Evolutionary conservation across 2,888 invertebrate genomes (phyloP), one percentile per base, ranked within the genome.

Genomic region (Xestobium rufovillosum): DNA sequence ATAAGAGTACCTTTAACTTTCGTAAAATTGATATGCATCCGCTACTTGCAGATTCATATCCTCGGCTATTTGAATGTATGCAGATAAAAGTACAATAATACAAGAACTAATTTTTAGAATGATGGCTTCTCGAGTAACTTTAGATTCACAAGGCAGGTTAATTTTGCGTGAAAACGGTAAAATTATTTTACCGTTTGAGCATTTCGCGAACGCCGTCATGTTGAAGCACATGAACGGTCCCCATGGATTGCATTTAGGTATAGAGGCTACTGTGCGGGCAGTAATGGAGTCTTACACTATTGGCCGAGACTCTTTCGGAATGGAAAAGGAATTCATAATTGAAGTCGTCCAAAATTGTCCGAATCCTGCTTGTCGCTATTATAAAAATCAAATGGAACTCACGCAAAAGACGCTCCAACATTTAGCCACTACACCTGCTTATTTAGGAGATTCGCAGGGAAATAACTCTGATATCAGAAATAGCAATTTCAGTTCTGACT

Each of bases 181-280:
- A 71, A 87, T 89, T 52, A 87, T 89, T 42, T 66, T 89, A 38
- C 88, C 88, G 2, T 88, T 85, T 64, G 88, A 89, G 65, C 88
- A 89, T 60, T 89, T 88, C 71, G 87, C 87, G 1, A 88, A 88
- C 70, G 88, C 88, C 35, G 87, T 89, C 3, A 88, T 88, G 87
- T 62, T 89, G 48, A 89, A 88, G 57, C 88, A 89, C 57, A 87
- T 88, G 83, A 86, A 86, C 56, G 87, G 88, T 1, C 87, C 87
- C 0, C 87, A 87, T 60, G 87, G 88, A 1, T 67, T 87, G 34
- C 88, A 89, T 69, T 68, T 89, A 39, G 85, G 85, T 26, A 71
- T 87, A 34, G 88, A 88, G 63, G 85, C 83, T 19, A 88, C 88
- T 9, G 83, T 88, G 19, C 71, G 87, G 61, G 86, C 87, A 35